phyloP scores from a whole-genome alignment of 1,140 invertebrate species.

The Melitaea cinxia region DNA sequence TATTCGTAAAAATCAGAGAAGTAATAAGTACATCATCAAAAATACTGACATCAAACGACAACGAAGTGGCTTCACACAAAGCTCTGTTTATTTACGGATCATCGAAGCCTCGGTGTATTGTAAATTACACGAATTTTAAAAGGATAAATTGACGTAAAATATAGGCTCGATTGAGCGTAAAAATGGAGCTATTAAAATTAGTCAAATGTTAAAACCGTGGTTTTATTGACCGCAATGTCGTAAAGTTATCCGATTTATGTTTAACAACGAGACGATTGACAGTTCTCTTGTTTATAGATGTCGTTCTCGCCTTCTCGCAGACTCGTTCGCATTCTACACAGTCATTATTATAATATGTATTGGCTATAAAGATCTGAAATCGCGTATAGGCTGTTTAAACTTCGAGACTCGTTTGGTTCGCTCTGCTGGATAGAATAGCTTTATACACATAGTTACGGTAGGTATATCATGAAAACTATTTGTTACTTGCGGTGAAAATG shows the following conservation, averaged over 20 bases:
- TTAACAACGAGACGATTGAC: conserved; percentile 46
- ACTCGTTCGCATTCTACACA: conserved; percentile 8
- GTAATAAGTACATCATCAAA: conserved; percentile 28
- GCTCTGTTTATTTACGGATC: conserved; percentile 60
- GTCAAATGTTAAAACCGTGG: conserved; percentile 57
- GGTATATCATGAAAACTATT: neutral
- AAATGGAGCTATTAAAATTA: conserved; percentile 71
- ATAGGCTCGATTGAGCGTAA: conserved; percentile 55
- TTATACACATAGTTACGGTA: neutral
- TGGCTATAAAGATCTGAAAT: conserved; percentile 11
- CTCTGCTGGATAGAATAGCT: neutral
- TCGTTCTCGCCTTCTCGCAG: conserved; percentile 21
- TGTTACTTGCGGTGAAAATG: neutral
- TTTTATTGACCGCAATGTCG: conserved; percentile 57
- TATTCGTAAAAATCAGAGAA: neutral
- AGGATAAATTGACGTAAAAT: conserved; percentile 55
- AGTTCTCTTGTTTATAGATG: conserved; percentile 36
- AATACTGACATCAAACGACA: conserved; percentile 54
- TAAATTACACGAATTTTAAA: conserved; percentile 64
- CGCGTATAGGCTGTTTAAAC: conserved; percentile 7
- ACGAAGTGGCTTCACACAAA: conserved; percentile 57
- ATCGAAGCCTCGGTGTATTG: conserved; percentile 46
- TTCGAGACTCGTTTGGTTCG: neutral
- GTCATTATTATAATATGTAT: conserved; percentile 12
- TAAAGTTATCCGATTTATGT: conserved; percentile 68